phyloP scores from a whole-genome alignment of 2,113 vertebrate genomes.

The Rafetus swinhoei region DNA sequence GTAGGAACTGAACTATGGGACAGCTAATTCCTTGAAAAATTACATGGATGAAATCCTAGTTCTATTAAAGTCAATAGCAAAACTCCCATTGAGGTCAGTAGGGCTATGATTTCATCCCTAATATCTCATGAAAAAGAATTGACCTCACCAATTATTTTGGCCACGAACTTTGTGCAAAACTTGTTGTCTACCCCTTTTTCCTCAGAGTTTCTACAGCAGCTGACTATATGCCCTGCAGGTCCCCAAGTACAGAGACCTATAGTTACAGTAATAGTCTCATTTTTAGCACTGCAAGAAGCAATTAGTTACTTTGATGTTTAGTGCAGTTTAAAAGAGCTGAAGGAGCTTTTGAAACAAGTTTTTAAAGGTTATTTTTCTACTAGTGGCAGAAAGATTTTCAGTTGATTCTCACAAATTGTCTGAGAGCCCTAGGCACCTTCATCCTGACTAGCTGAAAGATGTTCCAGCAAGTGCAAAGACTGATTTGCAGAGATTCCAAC shows the following conservation, averaged over 20 bases:
- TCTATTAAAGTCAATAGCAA: not conserved
- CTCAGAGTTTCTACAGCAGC: not conserved
- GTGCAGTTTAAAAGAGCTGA: not conserved
- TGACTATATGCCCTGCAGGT: not conserved
- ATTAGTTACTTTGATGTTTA: not conserved
- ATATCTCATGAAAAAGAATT: not conserved
- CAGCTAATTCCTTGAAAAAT: not conserved
- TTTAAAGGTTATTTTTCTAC: not conserved
- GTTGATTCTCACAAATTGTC: not conserved
- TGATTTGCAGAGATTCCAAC: accelerated
- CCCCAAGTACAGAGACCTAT: not conserved
- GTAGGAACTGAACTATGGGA: accelerated
- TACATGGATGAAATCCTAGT: not conserved
- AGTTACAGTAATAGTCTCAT: not conserved
- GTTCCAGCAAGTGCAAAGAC: not conserved
- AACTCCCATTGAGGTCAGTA: not conserved
- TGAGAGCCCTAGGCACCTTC: not conserved
- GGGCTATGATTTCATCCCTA: not conserved
- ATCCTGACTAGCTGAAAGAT: not conserved
- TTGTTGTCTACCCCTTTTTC: not conserved
- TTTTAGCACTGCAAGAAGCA: not conserved
- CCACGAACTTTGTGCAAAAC: not conserved
- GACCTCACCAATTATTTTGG: not conserved
- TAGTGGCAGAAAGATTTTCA: not conserved
- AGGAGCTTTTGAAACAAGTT: not conserved